Percentiles rank a stretch among this genome's conserved stretches.
phyloP scores from a whole-genome alignment of 2,797 vertebrate species.

The Sebastolobus alascanus region DNA sequence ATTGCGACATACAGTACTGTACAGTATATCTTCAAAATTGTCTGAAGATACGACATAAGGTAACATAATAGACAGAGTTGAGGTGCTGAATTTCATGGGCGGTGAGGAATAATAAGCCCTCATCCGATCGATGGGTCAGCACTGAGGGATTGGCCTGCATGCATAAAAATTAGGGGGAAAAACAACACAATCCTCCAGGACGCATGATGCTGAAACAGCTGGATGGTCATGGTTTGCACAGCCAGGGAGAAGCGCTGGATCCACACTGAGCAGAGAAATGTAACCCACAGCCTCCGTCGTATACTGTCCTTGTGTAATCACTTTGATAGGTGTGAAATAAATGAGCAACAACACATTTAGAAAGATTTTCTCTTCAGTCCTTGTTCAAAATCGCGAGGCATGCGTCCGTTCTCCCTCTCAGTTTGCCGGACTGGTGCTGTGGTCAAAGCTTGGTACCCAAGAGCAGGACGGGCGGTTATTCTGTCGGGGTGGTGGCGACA shows the following conservation, averaged over 20 bases:
- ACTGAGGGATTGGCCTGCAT: conserved; percentile 57
- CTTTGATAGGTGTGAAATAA: conserved; percentile 60
- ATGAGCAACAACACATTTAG: conserved; percentile 64
- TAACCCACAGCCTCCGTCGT: conserved; percentile 39
- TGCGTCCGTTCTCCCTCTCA: conserved; percentile 47
- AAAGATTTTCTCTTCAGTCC: conserved; percentile 58
- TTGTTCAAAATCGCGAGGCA: conserved; percentile 52
- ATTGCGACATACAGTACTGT: conserved; percentile 23
- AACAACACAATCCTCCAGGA: conserved; percentile 46
- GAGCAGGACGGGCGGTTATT: conserved; percentile 62
- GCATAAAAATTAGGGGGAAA: conserved; percentile 57
- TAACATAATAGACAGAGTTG: conserved; percentile 26
- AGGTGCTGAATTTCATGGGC: conserved; percentile 37
- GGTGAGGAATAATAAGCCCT: conserved; percentile 50
- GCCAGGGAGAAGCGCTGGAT: conserved; percentile 51
- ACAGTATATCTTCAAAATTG: conserved; percentile 21
- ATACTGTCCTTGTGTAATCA: conserved; percentile 67
- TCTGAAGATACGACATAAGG: conserved; percentile 33
- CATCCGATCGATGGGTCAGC: conserved; percentile 38
- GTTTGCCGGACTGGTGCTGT: conserved; percentile 55
- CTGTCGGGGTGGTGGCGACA: conserved; percentile 87
- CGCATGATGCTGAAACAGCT: conserved; percentile 63
- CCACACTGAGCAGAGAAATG: conserved; percentile 58
- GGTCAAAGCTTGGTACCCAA: conserved; percentile 54
- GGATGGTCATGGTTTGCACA: conserved; percentile 52